Evolutionary conservation across 2,797 vertebrate genomes (phyloP).

Genomic region (Amniataba percoides): DNA sequence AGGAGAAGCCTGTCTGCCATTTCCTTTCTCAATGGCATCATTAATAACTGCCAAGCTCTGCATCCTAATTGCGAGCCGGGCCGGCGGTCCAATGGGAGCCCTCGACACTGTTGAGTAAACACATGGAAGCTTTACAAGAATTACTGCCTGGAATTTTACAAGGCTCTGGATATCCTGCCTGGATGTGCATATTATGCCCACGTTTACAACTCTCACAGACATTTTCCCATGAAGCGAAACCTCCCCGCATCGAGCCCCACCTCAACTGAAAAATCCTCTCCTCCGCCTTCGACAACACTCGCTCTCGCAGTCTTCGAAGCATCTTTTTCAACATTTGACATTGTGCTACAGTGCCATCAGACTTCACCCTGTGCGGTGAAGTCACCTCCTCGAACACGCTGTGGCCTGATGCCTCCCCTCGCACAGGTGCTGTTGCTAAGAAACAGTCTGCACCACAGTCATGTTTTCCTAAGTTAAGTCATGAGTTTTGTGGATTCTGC

Average conservation of each 20-base stretch:
- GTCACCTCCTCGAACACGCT: constrained; percentile 8
- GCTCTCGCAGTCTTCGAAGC: constrained; percentile 19
- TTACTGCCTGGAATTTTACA: constrained; percentile 81
- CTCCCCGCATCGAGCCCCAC: constrained; percentile 18
- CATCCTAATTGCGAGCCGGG: constrained; percentile 72
- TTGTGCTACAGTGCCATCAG: constrained; percentile 6
- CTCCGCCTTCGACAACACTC: constrained; percentile 15
- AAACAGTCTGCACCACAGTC: constrained; percentile 34
- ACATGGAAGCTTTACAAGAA: constrained; percentile 78
- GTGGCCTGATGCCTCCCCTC: constrained; percentile 14
- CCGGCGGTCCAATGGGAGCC: constrained; percentile 69
- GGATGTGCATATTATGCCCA: constrained; percentile 63
- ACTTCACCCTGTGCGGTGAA: constrained; percentile 17
- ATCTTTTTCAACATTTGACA: constrained; percentile 11
- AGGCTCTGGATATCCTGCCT: constrained; percentile 79
- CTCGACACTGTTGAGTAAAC: constrained; percentile 78
- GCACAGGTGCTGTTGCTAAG: constrained; percentile 50
- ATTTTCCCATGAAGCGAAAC: constrained; percentile 73
- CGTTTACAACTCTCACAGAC: constrained; percentile 49
- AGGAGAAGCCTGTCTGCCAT: constrained; percentile 71
- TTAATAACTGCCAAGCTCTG: constrained; percentile 79
- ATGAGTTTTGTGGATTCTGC: constrained; percentile 17
- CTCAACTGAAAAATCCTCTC: constrained; percentile 13
- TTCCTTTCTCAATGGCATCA: constrained; percentile 70
- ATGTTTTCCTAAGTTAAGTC: constrained; percentile 24